Evolutionary conservation across 2,888 invertebrate species (phyloP).

Genomic region (Dastarcus helophoroides): DNA sequence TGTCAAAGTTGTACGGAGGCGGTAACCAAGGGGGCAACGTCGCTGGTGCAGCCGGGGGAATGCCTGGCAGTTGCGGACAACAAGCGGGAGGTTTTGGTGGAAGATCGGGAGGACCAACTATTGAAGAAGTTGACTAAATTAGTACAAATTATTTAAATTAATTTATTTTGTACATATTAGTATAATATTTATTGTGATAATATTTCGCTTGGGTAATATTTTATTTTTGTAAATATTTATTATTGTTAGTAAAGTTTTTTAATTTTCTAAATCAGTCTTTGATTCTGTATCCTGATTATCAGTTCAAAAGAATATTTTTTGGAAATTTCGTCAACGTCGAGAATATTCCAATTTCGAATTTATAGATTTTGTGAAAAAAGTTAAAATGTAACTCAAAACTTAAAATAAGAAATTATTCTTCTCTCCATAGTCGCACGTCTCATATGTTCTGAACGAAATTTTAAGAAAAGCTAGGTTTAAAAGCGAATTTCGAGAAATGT

Average conservation of each 20-base stretch:
- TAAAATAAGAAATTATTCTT: too few relatives aligned
- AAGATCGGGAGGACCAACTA: slow-evolving; percentile 16
- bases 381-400: too few relatives aligned
- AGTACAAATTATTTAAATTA: too few relatives aligned
- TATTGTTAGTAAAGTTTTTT: not conserved
- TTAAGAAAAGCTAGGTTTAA: too few relatives aligned
- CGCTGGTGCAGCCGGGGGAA: slow-evolving; percentile 17
- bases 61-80: slow-evolving; percentile 19
- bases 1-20: slow-evolving; percentile 43
- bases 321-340: too few relatives aligned
- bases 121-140: slow-evolving; percentile 23
- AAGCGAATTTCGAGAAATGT: too few relatives aligned
- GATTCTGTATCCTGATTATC: not conserved
- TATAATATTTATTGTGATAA: not conserved
- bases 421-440: too few relatives aligned
- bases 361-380: too few relatives aligned
- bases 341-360: too few relatives aligned
- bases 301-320: too few relatives aligned
- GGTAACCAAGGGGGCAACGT: slow-evolving; percentile 18
- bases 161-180: too few relatives aligned
- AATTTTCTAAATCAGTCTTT: not conserved
- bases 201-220: not conserved
- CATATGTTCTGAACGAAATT: too few relatives aligned
- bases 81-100: slow-evolving; percentile 20
- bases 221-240: not conserved